These are phyloP conservation scores for Diachrysia chrysitis DNA, from an alignment of 2,888 invertebrate genomes.

Conservation along the genomic window DNA sequence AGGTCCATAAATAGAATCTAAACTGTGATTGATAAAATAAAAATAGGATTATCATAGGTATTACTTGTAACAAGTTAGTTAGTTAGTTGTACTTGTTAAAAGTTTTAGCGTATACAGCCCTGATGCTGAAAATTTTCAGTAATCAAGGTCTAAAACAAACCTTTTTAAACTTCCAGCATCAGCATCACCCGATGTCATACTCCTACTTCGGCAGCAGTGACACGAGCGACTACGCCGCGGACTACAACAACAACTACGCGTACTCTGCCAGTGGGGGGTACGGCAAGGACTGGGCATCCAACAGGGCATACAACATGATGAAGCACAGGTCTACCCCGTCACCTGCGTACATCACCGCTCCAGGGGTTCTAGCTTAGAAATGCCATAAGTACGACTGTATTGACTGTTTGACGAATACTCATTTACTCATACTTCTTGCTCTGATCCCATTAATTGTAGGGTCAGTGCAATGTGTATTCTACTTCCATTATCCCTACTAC, in stretches of 20 bases:
- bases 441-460: too few species aligned
- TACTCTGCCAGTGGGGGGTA: constrained; percentile 81
- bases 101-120: too few species aligned
- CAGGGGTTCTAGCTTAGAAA: constrained; percentile 73
- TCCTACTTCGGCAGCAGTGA: constrained; percentile 83
- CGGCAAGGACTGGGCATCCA: constrained; percentile 85
- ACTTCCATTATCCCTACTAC: too few species aligned
- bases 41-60: too few species aligned
- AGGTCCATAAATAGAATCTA: too few species aligned
- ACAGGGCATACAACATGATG: constrained; percentile 80
- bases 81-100: too few species aligned
- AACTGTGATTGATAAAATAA: too few species aligned
- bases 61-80: too few species aligned
- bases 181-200: constrained; percentile 76
- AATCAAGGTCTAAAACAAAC: not conserved
- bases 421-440: not conserved
- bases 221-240: constrained; percentile 77
- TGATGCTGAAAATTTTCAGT: too few species aligned
- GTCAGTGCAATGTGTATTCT: too few species aligned
- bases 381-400: constrained; percentile 5
- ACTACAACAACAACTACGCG: constrained; percentile 79
- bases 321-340: constrained; percentile 77
- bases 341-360: constrained; percentile 82
- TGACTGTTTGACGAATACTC: not conserved
- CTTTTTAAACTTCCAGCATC: constrained; percentile 70